These are phyloP conservation scores for Dolichallabes microphthalmus DNA, from an alignment of 2,113 vertebrate species.

Conservation along the genomic window DNA sequence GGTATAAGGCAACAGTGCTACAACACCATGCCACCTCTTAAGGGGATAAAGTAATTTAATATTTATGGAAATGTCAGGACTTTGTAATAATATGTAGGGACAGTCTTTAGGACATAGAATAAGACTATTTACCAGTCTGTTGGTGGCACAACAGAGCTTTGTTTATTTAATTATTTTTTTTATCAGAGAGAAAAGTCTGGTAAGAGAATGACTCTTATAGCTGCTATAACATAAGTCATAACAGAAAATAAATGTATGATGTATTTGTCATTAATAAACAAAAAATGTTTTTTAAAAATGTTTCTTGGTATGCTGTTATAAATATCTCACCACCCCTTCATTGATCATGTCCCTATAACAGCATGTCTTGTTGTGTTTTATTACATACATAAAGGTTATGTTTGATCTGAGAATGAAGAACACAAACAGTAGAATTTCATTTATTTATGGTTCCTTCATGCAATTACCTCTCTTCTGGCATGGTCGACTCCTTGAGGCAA, in stretches of 20 bases:
- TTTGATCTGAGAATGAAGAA: background rate
- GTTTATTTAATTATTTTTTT: background rate
- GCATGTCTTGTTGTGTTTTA: background rate
- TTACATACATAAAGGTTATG: background rate
- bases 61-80: background rate
- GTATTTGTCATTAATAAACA: background rate
- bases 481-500: conserved; percentile 76
- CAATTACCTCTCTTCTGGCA: conserved; percentile 76
- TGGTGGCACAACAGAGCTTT: background rate
- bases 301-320: background rate
- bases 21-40: too few relatives aligned
- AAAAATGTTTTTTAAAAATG: too few relatives aligned
- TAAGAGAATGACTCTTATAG: background rate
- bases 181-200: background rate
- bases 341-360: background rate
- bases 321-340: background rate
- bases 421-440: background rate
- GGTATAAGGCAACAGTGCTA: too few relatives aligned
- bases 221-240: background rate
- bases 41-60: background rate
- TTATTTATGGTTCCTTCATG: background rate
- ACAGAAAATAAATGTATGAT: background rate
- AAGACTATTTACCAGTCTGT: background rate
- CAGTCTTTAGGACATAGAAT: background rate
- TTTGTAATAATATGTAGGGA: background rate